A percentile compares a stretch with the other conserved stretches of the same genome.
phyloP scores from a whole-genome alignment of 2,113 vertebrate genomes.

The Alligator mississippiensis region DNA sequence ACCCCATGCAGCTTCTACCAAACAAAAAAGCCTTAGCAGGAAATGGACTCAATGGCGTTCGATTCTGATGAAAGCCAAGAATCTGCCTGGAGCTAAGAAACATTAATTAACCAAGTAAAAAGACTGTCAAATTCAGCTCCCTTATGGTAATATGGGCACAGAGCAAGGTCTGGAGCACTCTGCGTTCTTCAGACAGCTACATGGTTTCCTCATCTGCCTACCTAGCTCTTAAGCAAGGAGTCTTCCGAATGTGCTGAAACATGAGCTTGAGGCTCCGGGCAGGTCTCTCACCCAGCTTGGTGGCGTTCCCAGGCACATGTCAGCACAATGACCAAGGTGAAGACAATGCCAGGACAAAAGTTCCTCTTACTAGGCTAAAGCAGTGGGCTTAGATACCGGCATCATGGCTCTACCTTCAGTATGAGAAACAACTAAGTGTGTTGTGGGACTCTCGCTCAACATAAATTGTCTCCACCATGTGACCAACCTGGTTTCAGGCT shows the following conservation, averaged over 20 bases:
- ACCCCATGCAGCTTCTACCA: background rate
- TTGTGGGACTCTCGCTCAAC: background rate
- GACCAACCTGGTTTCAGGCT: background rate
- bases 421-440: background rate
- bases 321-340: background rate
- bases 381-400: background rate
- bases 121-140: background rate
- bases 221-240: background rate
- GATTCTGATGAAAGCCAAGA: conserved; percentile 31
- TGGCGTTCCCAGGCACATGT: background rate
- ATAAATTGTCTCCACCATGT: background rate
- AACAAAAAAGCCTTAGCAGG: background rate
- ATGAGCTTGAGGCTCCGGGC: background rate
- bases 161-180: background rate
- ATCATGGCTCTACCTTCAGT: background rate
- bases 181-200: background rate
- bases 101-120: background rate
- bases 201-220: background rate
- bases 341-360: background rate
- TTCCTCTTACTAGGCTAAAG: background rate
- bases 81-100: conserved; percentile 35
- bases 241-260: background rate
- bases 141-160: background rate
- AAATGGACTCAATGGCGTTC: background rate
- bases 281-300: background rate